Conservation (phyloP, 2,113 vertebrate species). For the Protomyctophum bolini region DNA sequence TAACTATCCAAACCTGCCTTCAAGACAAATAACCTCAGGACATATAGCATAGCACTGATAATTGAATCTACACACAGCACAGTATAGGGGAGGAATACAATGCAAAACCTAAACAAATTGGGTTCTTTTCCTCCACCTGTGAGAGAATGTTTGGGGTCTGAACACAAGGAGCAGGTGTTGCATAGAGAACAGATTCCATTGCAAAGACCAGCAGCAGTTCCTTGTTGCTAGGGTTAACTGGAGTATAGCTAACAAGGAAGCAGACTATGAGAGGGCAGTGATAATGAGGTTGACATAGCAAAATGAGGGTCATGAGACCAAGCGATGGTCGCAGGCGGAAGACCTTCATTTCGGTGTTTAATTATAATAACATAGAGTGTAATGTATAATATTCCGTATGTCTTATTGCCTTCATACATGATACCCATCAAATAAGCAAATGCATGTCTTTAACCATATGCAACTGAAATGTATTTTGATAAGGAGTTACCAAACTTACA, state of each 20-base stretch:
- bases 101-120: constrained; percentile 58
- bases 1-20: no score
- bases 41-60: no score
- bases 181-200: constrained; percentile 16
- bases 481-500: no score
- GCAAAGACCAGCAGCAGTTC: constrained; percentile 11
- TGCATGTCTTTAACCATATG: no score
- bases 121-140: constrained; percentile 6
- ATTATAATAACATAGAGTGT: no score
- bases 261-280: constrained; percentile 9
- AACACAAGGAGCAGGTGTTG: constrained; percentile 12
- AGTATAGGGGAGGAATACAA: constrained; percentile 17
- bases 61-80: no score
- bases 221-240: constrained; percentile 19
- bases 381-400: no score
- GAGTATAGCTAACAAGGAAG: constrained; percentile 1
- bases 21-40: no score
- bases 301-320: constrained; percentile 20
- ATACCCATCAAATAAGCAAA: no score
- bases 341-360: no score
- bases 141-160: constrained; percentile 2
- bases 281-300: constrained; percentile 21
- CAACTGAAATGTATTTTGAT: no score
- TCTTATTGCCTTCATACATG: no score
- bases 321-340: not conserved